Conservation (phyloP, 2,888 invertebrate genomes). For the Tenthredo mesomela region DNA sequence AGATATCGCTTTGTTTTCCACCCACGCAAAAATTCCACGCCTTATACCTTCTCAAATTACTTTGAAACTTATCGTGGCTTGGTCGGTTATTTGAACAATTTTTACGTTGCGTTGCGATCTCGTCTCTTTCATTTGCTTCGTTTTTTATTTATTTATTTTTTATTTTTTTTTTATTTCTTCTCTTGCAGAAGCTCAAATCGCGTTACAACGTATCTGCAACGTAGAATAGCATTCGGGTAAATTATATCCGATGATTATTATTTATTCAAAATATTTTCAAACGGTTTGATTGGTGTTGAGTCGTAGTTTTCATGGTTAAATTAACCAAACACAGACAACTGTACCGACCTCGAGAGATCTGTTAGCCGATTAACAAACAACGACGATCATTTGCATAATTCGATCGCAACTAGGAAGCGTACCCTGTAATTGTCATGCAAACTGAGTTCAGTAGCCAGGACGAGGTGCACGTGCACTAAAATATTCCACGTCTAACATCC, state of each 20-base stretch:
- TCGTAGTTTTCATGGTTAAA: neutral
- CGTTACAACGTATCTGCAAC: neutral
- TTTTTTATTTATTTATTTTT: neutral
- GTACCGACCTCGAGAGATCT: neutral
- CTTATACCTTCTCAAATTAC: constrained; percentile 34
- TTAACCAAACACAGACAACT: neutral
- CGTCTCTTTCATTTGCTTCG: neutral
- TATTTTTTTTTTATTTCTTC: neutral
- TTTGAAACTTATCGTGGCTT: constrained; percentile 5
- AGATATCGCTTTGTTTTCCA: constrained; percentile 36
- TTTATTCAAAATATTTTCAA: neutral
- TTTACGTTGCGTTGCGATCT: neutral
- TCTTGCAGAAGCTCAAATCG: neutral
- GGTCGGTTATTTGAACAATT: constrained; percentile 10
- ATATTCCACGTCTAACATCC: constrained; percentile 8
- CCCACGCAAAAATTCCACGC: constrained; percentile 34
- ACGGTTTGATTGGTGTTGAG: neutral
- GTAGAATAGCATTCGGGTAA: neutral
- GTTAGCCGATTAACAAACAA: constrained; percentile 38
- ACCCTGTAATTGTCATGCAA: constrained; percentile 41
- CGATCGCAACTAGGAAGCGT: neutral
- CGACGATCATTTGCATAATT: constrained; percentile 36
- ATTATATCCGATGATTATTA: neutral
- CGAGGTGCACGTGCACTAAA: constrained; percentile 30
- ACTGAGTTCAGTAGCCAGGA: constrained; percentile 6